Evolutionary conservation across 2,888 invertebrate species (phyloP), one percentile per base, ranked within the genome.

Genomic region (Galeruca laticollis): DNA sequence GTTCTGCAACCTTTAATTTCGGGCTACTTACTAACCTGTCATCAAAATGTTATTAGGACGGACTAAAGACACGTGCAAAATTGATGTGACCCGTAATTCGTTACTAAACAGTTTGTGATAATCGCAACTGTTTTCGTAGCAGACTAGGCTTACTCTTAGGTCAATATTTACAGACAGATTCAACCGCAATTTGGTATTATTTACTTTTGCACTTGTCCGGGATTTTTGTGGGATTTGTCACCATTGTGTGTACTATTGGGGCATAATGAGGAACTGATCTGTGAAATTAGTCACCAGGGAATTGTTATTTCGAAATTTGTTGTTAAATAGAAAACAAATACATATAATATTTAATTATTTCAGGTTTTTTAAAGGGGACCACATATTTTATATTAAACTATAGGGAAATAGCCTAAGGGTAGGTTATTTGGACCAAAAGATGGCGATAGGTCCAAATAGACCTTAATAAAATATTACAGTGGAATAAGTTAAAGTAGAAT

Each of bases 141-240:
- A 57, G 71, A 69, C 74, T 37, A 49, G 68, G 68, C 52, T 70
- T 63, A 75, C 56, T 66, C 54, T 61, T 70, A 47, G 60, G 78
- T 76, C 75, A 80, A 80, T 80, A 80, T 80, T 80, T 79, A 76
- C 74, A 20, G 68, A 77, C 60, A 74, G 79, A 78, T 79, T 69
- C 76, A 66, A 72, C 68, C 60, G 73, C 68, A 76, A 75, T 78
- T 75, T 72, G 75, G 73, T 75, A 51, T 63, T 72, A 56, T 74
- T 70, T 65, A 40, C 70, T 61, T 66, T 74, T 70, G 73, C 76
- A 75, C 74, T 75, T 72, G 73, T 69, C 47, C 49, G 62, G 78
- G 78, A 78, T 56, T 67, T 66, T 49, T 65, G 20, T 33, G 43
- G 61, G 51, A n/a, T n/a, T 61, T 51, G 18, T 31, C 54, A n/a